Evolutionary conservation across 2,797 vertebrate genomes (phyloP).

Genomic region (Chaetophractus vellerosus): DNA sequence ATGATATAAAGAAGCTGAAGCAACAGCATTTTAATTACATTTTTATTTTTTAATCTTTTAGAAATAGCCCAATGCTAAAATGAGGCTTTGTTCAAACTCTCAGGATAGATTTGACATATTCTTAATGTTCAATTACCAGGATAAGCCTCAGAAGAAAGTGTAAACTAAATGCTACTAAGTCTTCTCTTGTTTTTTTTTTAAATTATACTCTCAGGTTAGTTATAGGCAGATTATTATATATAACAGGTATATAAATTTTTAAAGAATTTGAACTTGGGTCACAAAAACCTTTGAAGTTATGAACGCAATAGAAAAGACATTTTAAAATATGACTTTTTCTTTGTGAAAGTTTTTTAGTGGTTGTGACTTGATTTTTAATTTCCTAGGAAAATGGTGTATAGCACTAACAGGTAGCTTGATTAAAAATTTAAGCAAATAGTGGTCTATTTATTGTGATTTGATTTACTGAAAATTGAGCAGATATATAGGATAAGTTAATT

Average conservation of each 20-base stretch:
- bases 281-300: neutral
- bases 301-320: neutral
- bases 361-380: slow-evolving; percentile 34
- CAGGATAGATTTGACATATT: neutral
- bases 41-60: slow-evolving; percentile 9
- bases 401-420: slow-evolving; percentile 8
- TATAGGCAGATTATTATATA: neutral
- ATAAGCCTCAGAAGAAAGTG: neutral
- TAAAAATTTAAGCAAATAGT: neutral
- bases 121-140: neutral
- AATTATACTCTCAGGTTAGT: neutral
- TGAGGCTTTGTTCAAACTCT: neutral
- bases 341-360: slow-evolving; percentile 27
- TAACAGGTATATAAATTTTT: neutral
- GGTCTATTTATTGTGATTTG: neutral
- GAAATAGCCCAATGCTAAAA: neutral
- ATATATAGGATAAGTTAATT: slow-evolving; percentile 1
- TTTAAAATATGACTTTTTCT: slow-evolving; percentile 12
- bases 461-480: slow-evolving; percentile 42
- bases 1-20: neutral
- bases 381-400: neutral
- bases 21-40: slow-evolving; percentile 21
- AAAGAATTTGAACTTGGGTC: slow-evolving; percentile 25
- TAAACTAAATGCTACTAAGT: neutral
- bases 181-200: neutral